phyloP scores from a whole-genome alignment of 2,113 vertebrate genomes.

The Morone saxatilis region DNA sequence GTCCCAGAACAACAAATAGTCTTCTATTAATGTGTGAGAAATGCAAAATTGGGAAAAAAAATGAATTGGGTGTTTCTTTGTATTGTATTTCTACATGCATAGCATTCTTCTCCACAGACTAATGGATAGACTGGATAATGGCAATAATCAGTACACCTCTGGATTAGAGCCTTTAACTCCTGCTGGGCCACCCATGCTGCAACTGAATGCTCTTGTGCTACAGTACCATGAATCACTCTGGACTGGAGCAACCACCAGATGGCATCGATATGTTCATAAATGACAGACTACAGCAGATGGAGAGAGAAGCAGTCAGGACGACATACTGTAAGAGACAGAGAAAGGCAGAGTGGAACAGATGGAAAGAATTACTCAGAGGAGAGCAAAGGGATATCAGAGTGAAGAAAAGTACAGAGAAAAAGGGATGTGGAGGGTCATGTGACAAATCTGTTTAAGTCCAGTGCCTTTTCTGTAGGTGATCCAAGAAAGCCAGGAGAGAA shows the following conservation, averaged over 20 bases:
- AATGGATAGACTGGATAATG: background rate
- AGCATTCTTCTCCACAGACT: background rate
- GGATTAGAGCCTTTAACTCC: slow-evolving; percentile 46
- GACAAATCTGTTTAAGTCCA: slow-evolving; percentile 10
- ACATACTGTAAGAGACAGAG: slow-evolving; percentile 59
- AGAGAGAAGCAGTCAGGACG: slow-evolving; percentile 36
- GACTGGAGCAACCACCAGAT: slow-evolving; percentile 66
- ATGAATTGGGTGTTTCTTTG: background rate
- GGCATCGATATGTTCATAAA: slow-evolving; percentile 71
- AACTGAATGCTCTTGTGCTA: slow-evolving; percentile 35
- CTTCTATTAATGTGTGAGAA: background rate
- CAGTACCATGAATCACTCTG: slow-evolving; percentile 51
- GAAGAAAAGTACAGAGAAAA: slow-evolving; percentile 32
- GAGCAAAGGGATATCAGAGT: slow-evolving; percentile 20
- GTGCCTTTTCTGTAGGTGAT: background rate
- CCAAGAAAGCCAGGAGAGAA: background rate
- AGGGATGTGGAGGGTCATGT: background rate
- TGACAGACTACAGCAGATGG: slow-evolving; percentile 66
- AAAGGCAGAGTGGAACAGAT: slow-evolving; percentile 61
- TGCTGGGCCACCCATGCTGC: slow-evolving; percentile 25
- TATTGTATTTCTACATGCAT: background rate
- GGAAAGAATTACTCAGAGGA: slow-evolving; percentile 43
- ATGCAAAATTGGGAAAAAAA: background rate
- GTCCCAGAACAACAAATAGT: background rate
- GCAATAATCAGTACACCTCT: slow-evolving; percentile 10